Base-by-base conservation (phyloP, 2,888 invertebrate genomes). In the Sisyra terminalis region DNA sequence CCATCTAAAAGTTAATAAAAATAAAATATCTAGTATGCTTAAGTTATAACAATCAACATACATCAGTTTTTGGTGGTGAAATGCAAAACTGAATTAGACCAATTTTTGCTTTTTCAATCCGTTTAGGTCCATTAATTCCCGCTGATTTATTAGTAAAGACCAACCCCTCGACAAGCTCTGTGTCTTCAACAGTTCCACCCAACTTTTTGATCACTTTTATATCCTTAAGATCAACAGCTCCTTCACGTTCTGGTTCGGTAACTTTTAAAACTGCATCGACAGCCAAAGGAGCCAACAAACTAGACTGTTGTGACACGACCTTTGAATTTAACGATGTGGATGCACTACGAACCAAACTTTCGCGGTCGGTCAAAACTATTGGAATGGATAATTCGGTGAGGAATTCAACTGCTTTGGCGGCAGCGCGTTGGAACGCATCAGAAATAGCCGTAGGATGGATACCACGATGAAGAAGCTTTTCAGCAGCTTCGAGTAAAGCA, bases 61-160 rank as follows among this genome's bases (percentile, higher is more conserved):
- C 86, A 64, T 99, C 97, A 44, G 98, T 98, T 68, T 99, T 99
- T 6, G 98, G 98, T 42, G 98, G 90, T 10, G 98, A 98, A 61
- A 99, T 89, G 61, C 98, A 99, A 65, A 99, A 99, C 64, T 99
- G 98, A 50, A 99, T 97, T 11, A 99, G 76, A 46, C 88, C 98
- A 63, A 99, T 92, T 67, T 94, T 97, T 5, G 96, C 97, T 60
- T 97, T 97, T 61, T 98, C 97, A 45, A 98, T 73, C 51, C 84
- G 78, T 54, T 81, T 86, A 1, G 96, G 94, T 0, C 94, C 96
- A 57, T 88, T 92, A 15, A 83, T 75, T 54, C 93, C 89, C 42
- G 87, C 75, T 1, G 88, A 75, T 55, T 81, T 84, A 57, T 89
- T 90, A 9, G 90, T 83, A 52, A 99, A 87, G 3, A 97, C 85